Conservation (phyloP, 2,888 invertebrate species). For the Xylocampa areola region DNA sequence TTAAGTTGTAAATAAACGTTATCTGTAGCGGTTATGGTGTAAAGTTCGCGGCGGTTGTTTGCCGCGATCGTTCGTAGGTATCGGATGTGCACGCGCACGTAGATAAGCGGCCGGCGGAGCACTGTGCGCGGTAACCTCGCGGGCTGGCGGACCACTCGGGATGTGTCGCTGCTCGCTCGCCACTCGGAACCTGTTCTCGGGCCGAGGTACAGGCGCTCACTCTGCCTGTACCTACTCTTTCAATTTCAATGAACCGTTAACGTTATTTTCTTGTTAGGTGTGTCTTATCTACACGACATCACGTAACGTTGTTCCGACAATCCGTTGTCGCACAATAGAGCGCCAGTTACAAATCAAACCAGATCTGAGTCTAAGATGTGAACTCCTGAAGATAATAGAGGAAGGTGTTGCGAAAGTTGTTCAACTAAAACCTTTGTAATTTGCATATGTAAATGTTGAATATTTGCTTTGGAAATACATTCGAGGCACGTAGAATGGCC, state of each 20-base stretch:
- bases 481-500: slow-evolving; percentile 73
- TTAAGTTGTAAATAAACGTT: slow-evolving; percentile 65
- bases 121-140: slow-evolving; percentile 83
- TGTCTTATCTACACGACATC: slow-evolving; percentile 79
- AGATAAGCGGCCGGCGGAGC: slow-evolving; percentile 81
- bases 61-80: slow-evolving; percentile 58
- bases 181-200: slow-evolving; percentile 83
- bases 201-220: slow-evolving; percentile 74
- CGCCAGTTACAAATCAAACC: slow-evolving; percentile 53
- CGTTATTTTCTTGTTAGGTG: slow-evolving; percentile 77
- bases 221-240: slow-evolving; percentile 77
- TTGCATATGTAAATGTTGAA: slow-evolving; percentile 59
- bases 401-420: slow-evolving; percentile 52
- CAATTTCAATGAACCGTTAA: slow-evolving; percentile 89
- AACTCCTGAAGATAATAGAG: slow-evolving; percentile 45
- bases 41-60: slow-evolving; percentile 68
- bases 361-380: slow-evolving; percentile 58
- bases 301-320: slow-evolving; percentile 73
- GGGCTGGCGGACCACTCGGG: slow-evolving; percentile 75
- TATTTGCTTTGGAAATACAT: slow-evolving; percentile 68
- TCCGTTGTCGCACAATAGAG: slow-evolving; percentile 55
- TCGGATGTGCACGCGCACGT: slow-evolving; percentile 77
- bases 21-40: slow-evolving; percentile 54
- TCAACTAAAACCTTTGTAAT: slow-evolving; percentile 46
- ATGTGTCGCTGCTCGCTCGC: slow-evolving; percentile 74